Evolutionary conservation across 1,140 invertebrate species (phyloP).

Genomic region (Rhagoletis zephyria): DNA sequence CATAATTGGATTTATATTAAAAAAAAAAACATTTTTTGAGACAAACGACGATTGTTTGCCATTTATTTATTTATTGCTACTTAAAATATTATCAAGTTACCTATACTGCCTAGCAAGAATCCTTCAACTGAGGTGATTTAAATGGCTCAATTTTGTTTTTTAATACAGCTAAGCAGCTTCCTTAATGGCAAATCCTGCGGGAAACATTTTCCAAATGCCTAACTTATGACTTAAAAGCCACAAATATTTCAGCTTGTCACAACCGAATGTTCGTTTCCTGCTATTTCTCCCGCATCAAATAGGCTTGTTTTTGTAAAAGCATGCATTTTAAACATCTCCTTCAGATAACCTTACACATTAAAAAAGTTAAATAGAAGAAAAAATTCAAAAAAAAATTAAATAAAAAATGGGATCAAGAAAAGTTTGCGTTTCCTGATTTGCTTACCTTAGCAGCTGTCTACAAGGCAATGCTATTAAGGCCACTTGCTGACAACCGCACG

Average conservation of each 20-base stretch:
- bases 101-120: background rate
- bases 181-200: background rate
- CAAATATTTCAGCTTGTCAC: slow-evolving; percentile 34
- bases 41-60: background rate
- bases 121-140: slow-evolving; percentile 2
- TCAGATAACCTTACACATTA: background rate
- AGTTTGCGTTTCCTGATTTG: slow-evolving; percentile 8
- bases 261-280: background rate
- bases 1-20: too few species aligned
- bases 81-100: slow-evolving; percentile 9
- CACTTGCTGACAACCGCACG: slow-evolving; percentile 3
- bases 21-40: too few species aligned
- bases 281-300: background rate
- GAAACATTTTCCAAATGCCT: slow-evolving; percentile 21
- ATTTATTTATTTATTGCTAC: slow-evolving; percentile 34
- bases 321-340: slow-evolving; percentile 53
- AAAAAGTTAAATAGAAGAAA: slow-evolving; percentile 4
- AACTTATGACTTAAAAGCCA: slow-evolving; percentile 10
- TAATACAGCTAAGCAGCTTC: slow-evolving; percentile 42
- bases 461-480: slow-evolving; percentile 24
- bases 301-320: slow-evolving; percentile 8
- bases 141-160: slow-evolving; percentile 44
- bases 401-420: background rate
- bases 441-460: slow-evolving; percentile 19
- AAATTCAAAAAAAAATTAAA: background rate